These are phyloP conservation scores for Melopsittacus undulatus DNA, from an alignment of 2,797 vertebrate species.

Conservation along the genomic window DNA sequence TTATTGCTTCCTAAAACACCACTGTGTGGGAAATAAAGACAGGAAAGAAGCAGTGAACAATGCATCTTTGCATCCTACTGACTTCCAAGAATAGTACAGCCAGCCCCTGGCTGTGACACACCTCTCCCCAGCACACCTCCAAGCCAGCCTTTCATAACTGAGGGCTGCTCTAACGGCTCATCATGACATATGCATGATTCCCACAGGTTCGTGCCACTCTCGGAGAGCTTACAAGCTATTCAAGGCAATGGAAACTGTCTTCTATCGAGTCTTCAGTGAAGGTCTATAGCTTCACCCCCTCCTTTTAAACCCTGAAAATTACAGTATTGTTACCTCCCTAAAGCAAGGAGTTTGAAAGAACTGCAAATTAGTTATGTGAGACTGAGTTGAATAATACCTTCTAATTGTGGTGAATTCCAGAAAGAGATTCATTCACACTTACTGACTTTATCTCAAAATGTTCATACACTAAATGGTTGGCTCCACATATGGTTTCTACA, in stretches of 20 bases:
- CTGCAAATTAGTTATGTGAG: background rate
- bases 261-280: background rate
- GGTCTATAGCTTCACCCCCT: background rate
- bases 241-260: background rate
- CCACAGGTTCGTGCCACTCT: background rate
- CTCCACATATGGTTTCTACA: background rate
- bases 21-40: background rate
- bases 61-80: background rate
- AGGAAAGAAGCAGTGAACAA: background rate
- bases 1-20: background rate
- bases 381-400: background rate
- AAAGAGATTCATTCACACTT: background rate
- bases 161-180: background rate
- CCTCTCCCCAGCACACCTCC: background rate
- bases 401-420: conserved; percentile 5
- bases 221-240: background rate
- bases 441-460: background rate
- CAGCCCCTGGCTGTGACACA: background rate
- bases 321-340: background rate
- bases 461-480: background rate
- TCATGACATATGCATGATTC: background rate
- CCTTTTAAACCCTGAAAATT: conserved; percentile 16
- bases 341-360: background rate
- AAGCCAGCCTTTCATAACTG: background rate
- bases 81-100: background rate